These are phyloP conservation scores for Triplophysa rosa DNA, from an alignment of 2,113 vertebrate genomes.

Conservation along the genomic window DNA sequence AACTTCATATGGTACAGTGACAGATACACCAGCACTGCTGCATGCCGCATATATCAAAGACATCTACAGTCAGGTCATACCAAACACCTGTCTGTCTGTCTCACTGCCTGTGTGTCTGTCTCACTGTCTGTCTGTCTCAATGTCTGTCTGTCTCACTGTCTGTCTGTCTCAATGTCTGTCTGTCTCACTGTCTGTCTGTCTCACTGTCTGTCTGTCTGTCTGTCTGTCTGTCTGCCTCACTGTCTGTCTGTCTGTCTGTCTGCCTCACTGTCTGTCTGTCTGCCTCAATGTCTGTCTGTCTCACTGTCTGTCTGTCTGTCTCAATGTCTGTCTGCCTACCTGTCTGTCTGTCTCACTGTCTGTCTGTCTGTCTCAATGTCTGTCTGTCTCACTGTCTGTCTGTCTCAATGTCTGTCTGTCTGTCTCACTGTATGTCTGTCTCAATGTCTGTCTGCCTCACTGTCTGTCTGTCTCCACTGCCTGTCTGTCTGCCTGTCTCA, in stretches of 20 bases:
- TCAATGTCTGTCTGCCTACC: neutral
- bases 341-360: neutral
- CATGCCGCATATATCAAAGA: conserved; percentile 74
- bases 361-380: neutral
- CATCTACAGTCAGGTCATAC: conserved; percentile 73
- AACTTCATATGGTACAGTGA: conserved; percentile 64
- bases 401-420: no score
- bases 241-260: no score
- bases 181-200: no score
- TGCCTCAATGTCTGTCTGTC: neutral
- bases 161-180: no score
- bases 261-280: neutral
- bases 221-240: no score
- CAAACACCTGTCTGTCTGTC: neutral
- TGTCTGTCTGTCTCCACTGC: no score
- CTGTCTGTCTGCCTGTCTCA: no score
- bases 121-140: neutral
- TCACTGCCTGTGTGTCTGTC: neutral
- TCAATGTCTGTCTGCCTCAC: no score
- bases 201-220: no score
- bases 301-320: neutral
- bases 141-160: conserved; percentile 19
- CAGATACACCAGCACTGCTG: conserved; percentile 72
- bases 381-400: no score
- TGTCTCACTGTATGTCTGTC: no score